Conservation (phyloP, 2,113 vertebrate species). For the Craseonycteris thonglongyai region DNA sequence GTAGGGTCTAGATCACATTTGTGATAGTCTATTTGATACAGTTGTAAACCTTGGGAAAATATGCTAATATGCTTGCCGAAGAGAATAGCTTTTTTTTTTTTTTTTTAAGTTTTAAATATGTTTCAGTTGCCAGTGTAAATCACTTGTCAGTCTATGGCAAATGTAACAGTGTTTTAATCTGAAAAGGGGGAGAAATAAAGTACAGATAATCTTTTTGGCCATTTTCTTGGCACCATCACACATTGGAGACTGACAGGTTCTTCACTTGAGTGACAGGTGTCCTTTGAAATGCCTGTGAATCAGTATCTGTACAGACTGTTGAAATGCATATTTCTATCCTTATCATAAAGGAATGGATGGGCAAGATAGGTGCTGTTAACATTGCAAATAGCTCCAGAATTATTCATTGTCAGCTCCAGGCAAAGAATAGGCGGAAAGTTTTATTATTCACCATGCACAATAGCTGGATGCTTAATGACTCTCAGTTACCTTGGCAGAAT, state of each 20-base stretch:
- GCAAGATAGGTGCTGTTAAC: conserved; percentile 99
- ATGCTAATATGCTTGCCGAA: conserved; percentile 86
- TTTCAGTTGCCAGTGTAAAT: conserved; percentile 94
- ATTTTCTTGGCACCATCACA: conserved; percentile 89
- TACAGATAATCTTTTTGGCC: conserved; percentile 98
- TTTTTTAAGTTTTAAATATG: conserved; percentile 85
- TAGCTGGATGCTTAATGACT: conserved; percentile 98
- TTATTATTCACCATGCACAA: conserved; percentile 99
- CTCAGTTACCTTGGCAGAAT: conserved; percentile 96
- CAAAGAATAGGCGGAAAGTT: conserved; percentile 91
- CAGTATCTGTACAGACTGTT: conserved; percentile 97
- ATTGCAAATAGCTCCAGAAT: conserved; percentile 99
- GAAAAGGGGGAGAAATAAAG: conserved; percentile 86
- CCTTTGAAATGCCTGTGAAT: conserved; percentile 98
- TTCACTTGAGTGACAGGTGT: conserved; percentile 99
- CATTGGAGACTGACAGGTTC: conserved; percentile 97
- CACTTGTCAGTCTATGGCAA: conserved; percentile 95
- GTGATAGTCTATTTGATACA: conserved; percentile 91
- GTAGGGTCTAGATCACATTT: conserved; percentile 85
- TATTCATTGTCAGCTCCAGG: conserved; percentile 98
- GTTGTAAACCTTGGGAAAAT: conserved; percentile 90
- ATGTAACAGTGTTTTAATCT: conserved; percentile 91
- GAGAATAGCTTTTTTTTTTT: conserved; percentile 86
- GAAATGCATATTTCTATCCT: conserved; percentile 99
- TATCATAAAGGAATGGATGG: conserved; percentile 99